Conservation (phyloP, 2,113 vertebrate species). For the Physeter macrocephalus region DNA sequence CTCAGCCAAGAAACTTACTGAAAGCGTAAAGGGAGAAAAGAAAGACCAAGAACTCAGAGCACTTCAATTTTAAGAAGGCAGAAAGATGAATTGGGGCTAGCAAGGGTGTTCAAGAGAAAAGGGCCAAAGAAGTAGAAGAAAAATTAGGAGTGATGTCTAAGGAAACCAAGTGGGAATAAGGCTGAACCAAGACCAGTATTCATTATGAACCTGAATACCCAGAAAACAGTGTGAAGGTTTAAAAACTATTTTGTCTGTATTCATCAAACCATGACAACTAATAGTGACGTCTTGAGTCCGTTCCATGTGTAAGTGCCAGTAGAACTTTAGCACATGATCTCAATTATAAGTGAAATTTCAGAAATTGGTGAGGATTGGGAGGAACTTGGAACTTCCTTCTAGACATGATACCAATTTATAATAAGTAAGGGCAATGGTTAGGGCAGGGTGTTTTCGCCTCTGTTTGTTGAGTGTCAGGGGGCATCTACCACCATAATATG, state of each 20-base stretch:
- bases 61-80: background rate
- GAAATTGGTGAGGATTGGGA: background rate
- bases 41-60: background rate
- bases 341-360: background rate
- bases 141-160: background rate
- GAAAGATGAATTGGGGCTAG: background rate
- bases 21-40: background rate
- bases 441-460: background rate
- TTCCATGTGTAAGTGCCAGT: background rate
- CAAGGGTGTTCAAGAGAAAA: background rate
- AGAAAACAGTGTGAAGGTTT: background rate
- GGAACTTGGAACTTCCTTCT: background rate
- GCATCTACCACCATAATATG: background rate
- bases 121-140: background rate
- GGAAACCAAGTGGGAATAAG: background rate
- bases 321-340: background rate
- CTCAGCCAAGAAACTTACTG: background rate
- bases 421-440: background rate
- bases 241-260: background rate
- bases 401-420: background rate
- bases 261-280: background rate
- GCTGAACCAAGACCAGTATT: background rate
- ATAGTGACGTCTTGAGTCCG: background rate
- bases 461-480: background rate
- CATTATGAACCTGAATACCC: background rate